phyloP scores from a whole-genome alignment of 2,888 invertebrate species.

The Pilophorus perplexus region DNA sequence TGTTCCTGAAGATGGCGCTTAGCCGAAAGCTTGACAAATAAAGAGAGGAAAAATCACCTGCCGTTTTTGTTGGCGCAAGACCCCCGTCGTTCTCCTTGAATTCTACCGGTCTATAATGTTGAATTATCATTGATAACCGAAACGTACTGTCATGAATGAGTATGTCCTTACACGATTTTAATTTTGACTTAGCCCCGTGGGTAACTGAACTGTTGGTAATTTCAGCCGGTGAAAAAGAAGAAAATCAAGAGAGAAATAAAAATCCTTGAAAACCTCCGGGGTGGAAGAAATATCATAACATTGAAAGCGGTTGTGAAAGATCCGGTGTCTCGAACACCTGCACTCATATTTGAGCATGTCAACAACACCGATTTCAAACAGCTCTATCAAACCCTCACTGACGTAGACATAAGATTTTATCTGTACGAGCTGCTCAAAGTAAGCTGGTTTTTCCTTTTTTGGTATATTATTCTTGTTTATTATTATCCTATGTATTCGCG shows the following conservation, averaged over 20 bases:
- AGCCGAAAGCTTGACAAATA: too few relatives aligned
- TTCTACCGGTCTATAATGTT: too few relatives aligned
- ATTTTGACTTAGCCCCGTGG: too few relatives aligned
- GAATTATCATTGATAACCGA: too few relatives aligned
- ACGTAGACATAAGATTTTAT: slow-evolving; percentile 90
- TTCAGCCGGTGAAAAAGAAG: slow-evolving; percentile 98
- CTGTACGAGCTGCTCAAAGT: slow-evolving; percentile 54
- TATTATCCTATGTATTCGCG: too few relatives aligned
- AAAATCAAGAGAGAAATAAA: slow-evolving; percentile 99
- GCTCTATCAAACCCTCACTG: slow-evolving; percentile 98
- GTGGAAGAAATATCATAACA: slow-evolving; percentile 98
- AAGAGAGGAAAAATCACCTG: too few relatives aligned
- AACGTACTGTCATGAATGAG: too few relatives aligned
- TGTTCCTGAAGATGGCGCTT: too few relatives aligned
- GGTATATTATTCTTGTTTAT: background rate
- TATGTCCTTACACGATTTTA: too few relatives aligned
- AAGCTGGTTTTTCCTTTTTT: background rate
- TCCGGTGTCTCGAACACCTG: slow-evolving; percentile 96
- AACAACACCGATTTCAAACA: slow-evolving; percentile 99
- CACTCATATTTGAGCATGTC: slow-evolving; percentile 99
- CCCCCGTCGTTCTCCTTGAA: too few relatives aligned
- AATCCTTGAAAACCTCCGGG: slow-evolving; percentile 98
- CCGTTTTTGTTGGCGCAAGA: too few relatives aligned
- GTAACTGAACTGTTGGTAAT: too few relatives aligned
- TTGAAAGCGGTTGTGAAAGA: slow-evolving; percentile 99